These are phyloP conservation scores for Acanthurus leucopareius DNA, from an alignment of 2,797 vertebrate species.

Conservation along the genomic window DNA sequence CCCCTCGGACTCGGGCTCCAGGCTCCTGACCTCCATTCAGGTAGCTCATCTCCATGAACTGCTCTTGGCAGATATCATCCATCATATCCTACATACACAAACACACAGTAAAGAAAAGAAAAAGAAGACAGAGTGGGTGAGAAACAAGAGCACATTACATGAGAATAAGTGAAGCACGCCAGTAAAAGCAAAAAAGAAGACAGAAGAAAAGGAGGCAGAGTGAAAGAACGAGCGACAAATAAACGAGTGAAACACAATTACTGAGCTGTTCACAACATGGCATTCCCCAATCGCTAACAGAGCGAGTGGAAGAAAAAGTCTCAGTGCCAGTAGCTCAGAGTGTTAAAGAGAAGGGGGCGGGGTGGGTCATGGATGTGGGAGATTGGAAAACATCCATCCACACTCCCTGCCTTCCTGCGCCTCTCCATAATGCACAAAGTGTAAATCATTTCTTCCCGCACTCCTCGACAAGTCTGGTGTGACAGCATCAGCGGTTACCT, in stretches of 20 bases:
- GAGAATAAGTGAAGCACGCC: background rate
- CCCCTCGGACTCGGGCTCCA: conserved; percentile 89
- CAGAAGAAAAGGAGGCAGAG: background rate
- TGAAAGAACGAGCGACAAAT: conserved; percentile 34
- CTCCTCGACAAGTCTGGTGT: conserved; percentile 49
- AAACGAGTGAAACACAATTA: conserved; percentile 55
- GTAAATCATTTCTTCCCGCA: conserved; percentile 61
- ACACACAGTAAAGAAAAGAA: conserved; percentile 11
- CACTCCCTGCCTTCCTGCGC: conserved; percentile 42
- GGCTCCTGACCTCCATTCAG: conserved; percentile 95
- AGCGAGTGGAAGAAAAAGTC: conserved; percentile 50
- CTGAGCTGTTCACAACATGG: conserved; percentile 38
- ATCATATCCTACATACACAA: conserved; percentile 92
- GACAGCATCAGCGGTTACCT: conserved; percentile 51
- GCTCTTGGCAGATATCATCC: conserved; percentile 99
- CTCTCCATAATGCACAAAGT: conserved; percentile 65
- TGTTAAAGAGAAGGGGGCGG: conserved; percentile 42
- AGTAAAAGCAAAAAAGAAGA: background rate
- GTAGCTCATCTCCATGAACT: conserved; percentile 97
- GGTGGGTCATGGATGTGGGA: conserved; percentile 44
- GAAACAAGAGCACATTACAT: conserved; percentile 13
- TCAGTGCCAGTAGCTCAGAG: conserved; percentile 58
- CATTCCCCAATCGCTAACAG: conserved; percentile 40
- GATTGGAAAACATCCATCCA: conserved; percentile 67
- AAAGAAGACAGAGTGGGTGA: conserved; percentile 2